Evolutionary conservation across 2,113 vertebrate genomes (phyloP).

Genomic region (Cettia cetti): DNA sequence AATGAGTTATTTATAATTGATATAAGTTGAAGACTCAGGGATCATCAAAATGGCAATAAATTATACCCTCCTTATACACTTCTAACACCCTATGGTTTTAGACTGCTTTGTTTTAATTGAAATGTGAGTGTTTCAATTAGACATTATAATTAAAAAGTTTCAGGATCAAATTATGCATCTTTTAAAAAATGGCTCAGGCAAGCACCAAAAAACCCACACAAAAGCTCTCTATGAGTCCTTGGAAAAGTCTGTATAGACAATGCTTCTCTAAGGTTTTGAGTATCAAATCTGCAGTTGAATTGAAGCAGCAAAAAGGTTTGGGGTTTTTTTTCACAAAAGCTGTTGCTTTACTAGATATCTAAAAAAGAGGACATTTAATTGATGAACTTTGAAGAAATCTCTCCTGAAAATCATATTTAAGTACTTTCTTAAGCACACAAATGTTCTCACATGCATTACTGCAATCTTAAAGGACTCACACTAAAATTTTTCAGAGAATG

Average conservation of each 20-base stretch:
- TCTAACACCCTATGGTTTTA: constrained; percentile 54
- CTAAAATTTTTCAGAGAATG: not conserved
- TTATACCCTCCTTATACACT: constrained; percentile 45
- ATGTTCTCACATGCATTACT: not conserved
- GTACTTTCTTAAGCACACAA: not conserved
- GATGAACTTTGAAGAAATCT: not conserved
- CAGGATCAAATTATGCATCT: constrained; percentile 31
- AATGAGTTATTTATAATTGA: constrained; percentile 60
- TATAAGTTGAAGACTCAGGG: constrained; percentile 39
- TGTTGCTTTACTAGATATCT: not conserved
- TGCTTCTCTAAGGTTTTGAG: not conserved
- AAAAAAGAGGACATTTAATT: not conserved
- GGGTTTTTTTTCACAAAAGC: not conserved
- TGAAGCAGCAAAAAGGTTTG: not conserved
- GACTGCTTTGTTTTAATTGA: constrained; percentile 61
- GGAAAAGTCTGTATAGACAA: not conserved
- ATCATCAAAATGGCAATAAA: constrained; percentile 58
- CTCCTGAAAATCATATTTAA: not conserved
- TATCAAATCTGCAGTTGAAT: not conserved
- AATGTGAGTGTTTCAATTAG: constrained; percentile 48
- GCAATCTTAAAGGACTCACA: not conserved
- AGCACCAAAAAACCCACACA: not conserved
- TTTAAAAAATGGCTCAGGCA: constrained; percentile 18
- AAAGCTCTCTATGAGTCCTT: not conserved
- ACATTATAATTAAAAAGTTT: constrained; percentile 63